These are phyloP conservation scores for Heteronetta atricapilla DNA, from an alignment of 2,113 vertebrate genomes.

Conservation along the genomic window DNA sequence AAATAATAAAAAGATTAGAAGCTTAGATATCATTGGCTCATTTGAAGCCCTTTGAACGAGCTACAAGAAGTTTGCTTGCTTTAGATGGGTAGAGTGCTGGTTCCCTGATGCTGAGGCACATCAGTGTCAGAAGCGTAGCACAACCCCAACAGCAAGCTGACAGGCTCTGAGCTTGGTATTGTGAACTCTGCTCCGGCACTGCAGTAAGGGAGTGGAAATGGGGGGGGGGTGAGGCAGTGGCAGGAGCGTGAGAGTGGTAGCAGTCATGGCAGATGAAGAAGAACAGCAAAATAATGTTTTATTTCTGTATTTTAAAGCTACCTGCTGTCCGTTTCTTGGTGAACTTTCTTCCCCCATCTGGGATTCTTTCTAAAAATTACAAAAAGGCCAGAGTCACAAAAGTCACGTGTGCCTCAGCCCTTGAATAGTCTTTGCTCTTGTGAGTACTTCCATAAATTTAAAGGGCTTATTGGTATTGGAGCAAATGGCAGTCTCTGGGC, in stretches of 20 bases:
- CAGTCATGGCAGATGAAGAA: not conserved
- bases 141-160: not conserved
- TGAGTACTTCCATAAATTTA: not conserved
- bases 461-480: not conserved
- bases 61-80: not conserved
- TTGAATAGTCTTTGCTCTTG: not conserved
- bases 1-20: not conserved
- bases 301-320: not conserved
- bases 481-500: not conserved
- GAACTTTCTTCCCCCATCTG: not conserved
- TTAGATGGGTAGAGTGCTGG: not conserved
- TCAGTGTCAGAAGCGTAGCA: not conserved
- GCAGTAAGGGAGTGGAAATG: fast-evolving
- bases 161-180: not conserved
- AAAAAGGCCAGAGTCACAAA: not conserved
- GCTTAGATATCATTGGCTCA: fast-evolving
- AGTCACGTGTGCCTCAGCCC: not conserved
- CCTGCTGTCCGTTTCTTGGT: not conserved
- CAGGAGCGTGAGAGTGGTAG: not conserved
- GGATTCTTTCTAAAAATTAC: not conserved
- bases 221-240: not conserved
- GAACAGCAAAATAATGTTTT: not conserved
- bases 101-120: not conserved
- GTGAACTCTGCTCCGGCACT: not conserved
- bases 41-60: not conserved